Percentiles rank a stretch among this genome's conserved stretches.
Evolutionary conservation across 2,113 vertebrate species (phyloP).

Genomic region (Petroica traversi): DNA sequence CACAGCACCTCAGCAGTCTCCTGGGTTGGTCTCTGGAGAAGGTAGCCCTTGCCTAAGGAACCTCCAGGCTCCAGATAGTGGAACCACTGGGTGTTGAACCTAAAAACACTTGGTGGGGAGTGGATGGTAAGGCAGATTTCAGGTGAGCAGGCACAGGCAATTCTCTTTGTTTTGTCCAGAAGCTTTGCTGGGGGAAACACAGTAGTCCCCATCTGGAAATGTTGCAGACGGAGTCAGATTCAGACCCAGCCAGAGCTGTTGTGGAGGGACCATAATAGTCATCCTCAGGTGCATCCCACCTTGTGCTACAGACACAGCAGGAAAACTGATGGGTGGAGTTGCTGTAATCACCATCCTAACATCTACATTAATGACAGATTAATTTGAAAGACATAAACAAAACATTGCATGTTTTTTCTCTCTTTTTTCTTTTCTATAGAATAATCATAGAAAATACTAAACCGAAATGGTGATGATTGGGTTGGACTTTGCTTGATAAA

Average conservation of each 20-base stretch:
- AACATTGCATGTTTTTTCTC: neutral
- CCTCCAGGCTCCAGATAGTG: accelerated
- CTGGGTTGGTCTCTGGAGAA: accelerated
- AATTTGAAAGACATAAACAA: neutral
- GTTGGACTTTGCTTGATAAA: neutral
- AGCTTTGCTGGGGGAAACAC: neutral
- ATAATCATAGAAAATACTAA: neutral
- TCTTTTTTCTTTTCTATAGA: neutral
- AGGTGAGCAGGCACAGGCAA: neutral
- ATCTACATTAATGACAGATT: neutral
- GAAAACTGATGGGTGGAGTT: neutral
- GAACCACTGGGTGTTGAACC: neutral
- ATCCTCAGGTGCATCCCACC: neutral
- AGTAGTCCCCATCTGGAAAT: neutral
- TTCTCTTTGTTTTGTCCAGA: neutral
- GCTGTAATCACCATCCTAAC: neutral
- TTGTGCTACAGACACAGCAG: neutral
- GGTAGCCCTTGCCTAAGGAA: neutral
- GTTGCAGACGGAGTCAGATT: neutral
- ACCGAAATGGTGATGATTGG: neutral
- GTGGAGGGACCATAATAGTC: accelerated
- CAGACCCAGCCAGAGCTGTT: neutral
- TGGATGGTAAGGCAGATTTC: accelerated
- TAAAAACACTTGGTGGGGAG: neutral
- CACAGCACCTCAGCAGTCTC: neutral